phyloP scores from a whole-genome alignment of 30 jellyfish, hydroid and myxozoan species.

The Nemopilema nomurai region DNA sequence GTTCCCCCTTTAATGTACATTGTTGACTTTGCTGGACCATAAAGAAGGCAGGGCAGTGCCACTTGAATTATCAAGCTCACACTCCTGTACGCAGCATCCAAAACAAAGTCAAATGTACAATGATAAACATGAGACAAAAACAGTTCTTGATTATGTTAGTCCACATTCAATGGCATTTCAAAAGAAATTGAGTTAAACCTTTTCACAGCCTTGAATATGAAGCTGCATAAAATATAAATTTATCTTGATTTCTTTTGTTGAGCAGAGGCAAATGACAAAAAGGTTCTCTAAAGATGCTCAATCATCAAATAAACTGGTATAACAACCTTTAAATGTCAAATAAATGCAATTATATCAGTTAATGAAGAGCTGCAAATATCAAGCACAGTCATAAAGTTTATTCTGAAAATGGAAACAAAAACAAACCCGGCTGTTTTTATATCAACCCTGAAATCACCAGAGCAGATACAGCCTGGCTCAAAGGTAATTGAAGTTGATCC shows the following conservation, averaged over 20 bases:
- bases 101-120: too few relatives aligned
- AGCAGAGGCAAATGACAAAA: too few relatives aligned
- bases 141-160: not conserved
- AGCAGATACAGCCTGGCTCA: constrained; percentile 27
- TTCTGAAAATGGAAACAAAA: not conserved
- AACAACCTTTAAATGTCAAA: too few relatives aligned
- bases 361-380: too few relatives aligned
- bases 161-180: not conserved
- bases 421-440: constrained; percentile 83
- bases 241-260: too few relatives aligned
- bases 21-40: constrained; percentile 33
- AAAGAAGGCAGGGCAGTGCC: constrained; percentile 69
- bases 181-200: not conserved
- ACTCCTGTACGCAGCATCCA: constrained; percentile 70
- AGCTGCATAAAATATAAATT: too few relatives aligned
- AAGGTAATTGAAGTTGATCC: constrained; percentile 56
- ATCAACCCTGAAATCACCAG: constrained; percentile 65
- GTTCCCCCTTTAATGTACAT: constrained; percentile 71
- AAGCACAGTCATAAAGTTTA: too few relatives aligned
- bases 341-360: too few relatives aligned
- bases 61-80: constrained; percentile 68
- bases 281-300: too few relatives aligned
- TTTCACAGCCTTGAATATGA: too few relatives aligned
- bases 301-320: too few relatives aligned
- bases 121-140: too few relatives aligned